Evolutionary conservation across 2,113 vertebrate genomes (phyloP).

Genomic region (Takifugu bimaculatus): DNA sequence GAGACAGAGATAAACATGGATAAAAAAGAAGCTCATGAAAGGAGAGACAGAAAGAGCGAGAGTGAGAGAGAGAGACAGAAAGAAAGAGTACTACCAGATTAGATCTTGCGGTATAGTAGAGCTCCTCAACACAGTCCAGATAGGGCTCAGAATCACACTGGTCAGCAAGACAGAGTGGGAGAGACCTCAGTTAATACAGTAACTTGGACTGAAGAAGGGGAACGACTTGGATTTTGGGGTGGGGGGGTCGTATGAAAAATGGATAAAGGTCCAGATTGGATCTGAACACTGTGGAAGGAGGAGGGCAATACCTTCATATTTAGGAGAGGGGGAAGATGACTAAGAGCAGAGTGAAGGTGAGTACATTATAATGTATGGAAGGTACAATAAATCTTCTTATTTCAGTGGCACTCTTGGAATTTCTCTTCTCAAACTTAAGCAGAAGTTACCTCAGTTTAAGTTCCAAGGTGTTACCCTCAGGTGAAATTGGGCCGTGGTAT

Average conservation of each 20-base stretch:
- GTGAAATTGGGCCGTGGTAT: background rate
- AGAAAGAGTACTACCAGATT: slow-evolving; percentile 88
- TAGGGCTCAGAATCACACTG: slow-evolving; percentile 94
- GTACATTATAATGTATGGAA: background rate
- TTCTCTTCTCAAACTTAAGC: no score
- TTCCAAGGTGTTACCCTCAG: no score
- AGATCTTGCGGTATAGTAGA: slow-evolving; percentile 99
- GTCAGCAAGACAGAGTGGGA: slow-evolving; percentile 89
- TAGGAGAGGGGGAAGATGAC: background rate
- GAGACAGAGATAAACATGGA: slow-evolving; percentile 28
- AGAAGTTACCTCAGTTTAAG: no score
- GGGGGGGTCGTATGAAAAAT: slow-evolving; percentile 34
- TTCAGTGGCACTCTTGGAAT: no score
- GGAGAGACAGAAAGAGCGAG: background rate
- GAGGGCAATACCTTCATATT: slow-evolving; percentile 15
- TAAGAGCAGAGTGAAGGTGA: background rate
- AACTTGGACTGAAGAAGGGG: slow-evolving; percentile 64
- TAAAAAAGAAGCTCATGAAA: slow-evolving; percentile 1
- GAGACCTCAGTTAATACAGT: slow-evolving; percentile 87
- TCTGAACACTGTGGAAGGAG: slow-evolving; percentile 14
- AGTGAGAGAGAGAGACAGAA: slow-evolving; percentile 45
- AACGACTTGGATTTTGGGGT: slow-evolving; percentile 21
- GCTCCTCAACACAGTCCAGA: slow-evolving; percentile 98
- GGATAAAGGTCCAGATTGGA: slow-evolving; percentile 32
- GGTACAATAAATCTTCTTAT: no score